These are phyloP conservation scores for Pseudachorutes palmiensis DNA, from an alignment of 1,140 invertebrate species.

Conservation along the genomic window DNA sequence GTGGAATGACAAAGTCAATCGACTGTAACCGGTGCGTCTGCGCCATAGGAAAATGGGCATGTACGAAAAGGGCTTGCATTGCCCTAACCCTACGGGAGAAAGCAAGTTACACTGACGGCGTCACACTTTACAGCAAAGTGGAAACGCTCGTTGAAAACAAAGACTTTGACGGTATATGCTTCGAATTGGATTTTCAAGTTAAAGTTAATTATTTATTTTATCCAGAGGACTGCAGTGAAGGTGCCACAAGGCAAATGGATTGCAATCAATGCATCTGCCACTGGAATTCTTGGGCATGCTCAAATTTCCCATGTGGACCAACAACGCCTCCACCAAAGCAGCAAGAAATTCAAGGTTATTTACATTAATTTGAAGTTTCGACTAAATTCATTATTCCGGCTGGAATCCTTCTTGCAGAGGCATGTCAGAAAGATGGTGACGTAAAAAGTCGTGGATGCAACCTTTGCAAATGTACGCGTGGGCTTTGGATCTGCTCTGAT, in stretches of 20 bases:
- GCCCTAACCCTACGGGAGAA: conserved; percentile 15
- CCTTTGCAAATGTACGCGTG: conserved; percentile 17
- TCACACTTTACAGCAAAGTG: conserved; percentile 5
- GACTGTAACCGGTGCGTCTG: conserved; percentile 24
- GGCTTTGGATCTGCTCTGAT: conserved; percentile 15
- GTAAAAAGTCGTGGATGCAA: conserved; percentile 21
- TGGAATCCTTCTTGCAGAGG: conserved; percentile 5
- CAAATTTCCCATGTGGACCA: conserved; percentile 15
- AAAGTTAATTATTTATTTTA: not conserved
- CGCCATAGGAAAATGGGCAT: conserved; percentile 22
- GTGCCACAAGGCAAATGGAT: conserved; percentile 8
- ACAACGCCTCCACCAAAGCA: not conserved
- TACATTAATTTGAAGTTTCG: not conserved
- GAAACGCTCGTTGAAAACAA: conserved; percentile 17
- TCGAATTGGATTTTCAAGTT: not conserved
- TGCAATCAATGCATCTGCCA: conserved; percentile 25
- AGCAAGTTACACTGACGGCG: conserved; percentile 19
- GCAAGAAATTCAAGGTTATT: not conserved
- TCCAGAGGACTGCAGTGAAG: conserved; percentile 21
- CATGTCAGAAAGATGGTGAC: conserved; percentile 22
- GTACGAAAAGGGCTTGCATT: conserved; percentile 21
- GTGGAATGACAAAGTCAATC: conserved; percentile 17
- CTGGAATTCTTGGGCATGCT: conserved; percentile 21
- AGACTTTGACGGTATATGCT: conserved; percentile 17
- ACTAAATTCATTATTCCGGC: not conserved